Conservation (phyloP, 2,888 invertebrate genomes). For the Eudemis profundana region DNA sequence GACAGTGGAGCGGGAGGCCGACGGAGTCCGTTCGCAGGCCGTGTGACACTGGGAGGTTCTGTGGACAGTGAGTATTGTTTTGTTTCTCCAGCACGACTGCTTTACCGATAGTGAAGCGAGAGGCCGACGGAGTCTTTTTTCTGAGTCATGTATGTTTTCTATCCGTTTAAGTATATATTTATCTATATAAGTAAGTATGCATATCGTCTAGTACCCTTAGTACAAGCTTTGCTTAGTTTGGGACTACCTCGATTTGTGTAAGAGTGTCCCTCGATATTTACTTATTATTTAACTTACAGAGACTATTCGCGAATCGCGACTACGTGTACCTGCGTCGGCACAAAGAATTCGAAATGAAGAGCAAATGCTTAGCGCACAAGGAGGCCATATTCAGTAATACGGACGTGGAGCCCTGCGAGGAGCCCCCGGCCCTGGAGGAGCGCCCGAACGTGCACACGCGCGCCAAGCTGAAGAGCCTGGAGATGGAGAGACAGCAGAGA, state of each 20-base stretch:
- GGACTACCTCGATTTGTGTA: too few relatives aligned
- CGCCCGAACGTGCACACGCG: slow-evolving; percentile 65
- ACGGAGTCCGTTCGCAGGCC: neutral
- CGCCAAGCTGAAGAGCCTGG: slow-evolving; percentile 67
- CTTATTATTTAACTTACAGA: too few relatives aligned
- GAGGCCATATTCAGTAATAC: slow-evolving; percentile 49
- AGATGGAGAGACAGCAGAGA: slow-evolving; percentile 47
- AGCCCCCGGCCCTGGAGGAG: slow-evolving; percentile 19
- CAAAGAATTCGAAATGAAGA: slow-evolving; percentile 62
- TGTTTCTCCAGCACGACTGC: too few relatives aligned
- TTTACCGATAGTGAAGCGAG: too few relatives aligned
- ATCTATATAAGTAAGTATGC: too few relatives aligned
- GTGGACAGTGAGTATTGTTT: neutral
- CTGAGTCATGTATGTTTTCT: too few relatives aligned
- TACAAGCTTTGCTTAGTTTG: too few relatives aligned
- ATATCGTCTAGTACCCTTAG: too few relatives aligned
- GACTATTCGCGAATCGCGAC: slow-evolving; percentile 93
- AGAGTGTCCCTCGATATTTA: too few relatives aligned
- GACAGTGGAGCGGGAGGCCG: neutral
- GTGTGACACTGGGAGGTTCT: neutral
- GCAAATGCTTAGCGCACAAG: slow-evolving; percentile 46
- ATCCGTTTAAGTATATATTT: too few relatives aligned
- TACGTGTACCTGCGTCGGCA: slow-evolving; percentile 93
- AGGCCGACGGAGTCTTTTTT: too few relatives aligned
- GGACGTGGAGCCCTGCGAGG: slow-evolving; percentile 24